Conservation (phyloP, 2,113 vertebrate species). For the Helogale parvula region DNA sequence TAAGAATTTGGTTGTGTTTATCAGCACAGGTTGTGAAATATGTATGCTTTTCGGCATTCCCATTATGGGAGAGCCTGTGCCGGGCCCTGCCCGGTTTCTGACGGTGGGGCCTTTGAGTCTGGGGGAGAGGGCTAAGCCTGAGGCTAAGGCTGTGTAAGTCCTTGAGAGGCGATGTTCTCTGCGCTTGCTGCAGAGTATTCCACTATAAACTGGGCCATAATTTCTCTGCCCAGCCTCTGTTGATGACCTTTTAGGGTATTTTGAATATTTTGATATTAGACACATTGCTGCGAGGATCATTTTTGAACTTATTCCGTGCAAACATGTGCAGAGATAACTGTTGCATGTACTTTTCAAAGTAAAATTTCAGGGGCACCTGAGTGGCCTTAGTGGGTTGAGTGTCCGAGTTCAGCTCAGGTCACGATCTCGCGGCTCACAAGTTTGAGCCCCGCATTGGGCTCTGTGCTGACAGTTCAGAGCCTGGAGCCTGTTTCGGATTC, state of each 20-base stretch:
- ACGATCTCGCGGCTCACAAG: no score
- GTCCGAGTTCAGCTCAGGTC: no score
- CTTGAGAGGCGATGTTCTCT: neutral
- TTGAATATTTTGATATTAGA: neutral
- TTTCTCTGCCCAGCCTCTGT: neutral
- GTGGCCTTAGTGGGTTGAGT: no score
- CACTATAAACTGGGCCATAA: neutral
- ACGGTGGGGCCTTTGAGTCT: neutral
- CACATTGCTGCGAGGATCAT: neutral
- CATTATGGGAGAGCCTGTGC: neutral
- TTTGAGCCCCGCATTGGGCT: no score
- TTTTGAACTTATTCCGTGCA: neutral
- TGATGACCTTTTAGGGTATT: neutral
- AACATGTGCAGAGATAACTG: neutral
- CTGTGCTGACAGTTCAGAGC: no score
- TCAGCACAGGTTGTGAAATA: neutral
- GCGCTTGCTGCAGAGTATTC: neutral
- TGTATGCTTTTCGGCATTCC: neutral
- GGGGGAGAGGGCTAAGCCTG: neutral
- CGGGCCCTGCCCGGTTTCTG: neutral
- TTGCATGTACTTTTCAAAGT: neutral
- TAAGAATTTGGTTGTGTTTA: neutral
- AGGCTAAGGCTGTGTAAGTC: neutral
- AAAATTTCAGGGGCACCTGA: neutral
- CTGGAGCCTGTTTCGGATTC: no score